Percentiles rank a stretch among this genome's conserved stretches.
These are phyloP conservation scores for Drosophila nigricruria DNA, from an alignment of 2,888 invertebrate species.

Conservation along the genomic window DNA sequence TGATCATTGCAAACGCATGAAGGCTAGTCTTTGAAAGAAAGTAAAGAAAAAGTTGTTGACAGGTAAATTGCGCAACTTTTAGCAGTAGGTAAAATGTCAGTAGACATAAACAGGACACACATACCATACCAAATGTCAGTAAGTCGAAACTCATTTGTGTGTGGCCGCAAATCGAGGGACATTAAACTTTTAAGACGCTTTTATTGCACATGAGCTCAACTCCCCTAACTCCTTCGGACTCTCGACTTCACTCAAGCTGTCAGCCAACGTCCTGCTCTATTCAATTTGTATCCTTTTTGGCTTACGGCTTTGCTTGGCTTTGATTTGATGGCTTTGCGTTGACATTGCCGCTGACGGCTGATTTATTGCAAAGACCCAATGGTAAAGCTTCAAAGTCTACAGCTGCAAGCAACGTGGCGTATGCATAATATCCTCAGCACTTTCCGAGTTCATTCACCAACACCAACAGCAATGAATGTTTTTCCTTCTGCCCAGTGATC, in stretches of 20 bases:
- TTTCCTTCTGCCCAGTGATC: background rate
- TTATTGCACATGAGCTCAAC: conserved; percentile 65
- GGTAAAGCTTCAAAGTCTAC: conserved; percentile 18
- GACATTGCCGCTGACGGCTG: conserved; percentile 61
- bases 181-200: conserved; percentile 80
- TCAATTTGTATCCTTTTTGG: conserved; percentile 64
- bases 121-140: conserved; percentile 13
- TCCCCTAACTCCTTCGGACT: conserved; percentile 18
- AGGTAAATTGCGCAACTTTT: conserved; percentile 20
- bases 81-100: conserved; percentile 24
- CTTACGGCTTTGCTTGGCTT: conserved; percentile 39
- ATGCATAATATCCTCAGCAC: conserved; percentile 50
- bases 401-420: conserved; percentile 24
- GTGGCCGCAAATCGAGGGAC: conserved; percentile 65
- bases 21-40: background rate
- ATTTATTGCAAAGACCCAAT: conserved; percentile 62
- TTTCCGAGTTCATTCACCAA: conserved; percentile 45
- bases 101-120: background rate
- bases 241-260: conserved; percentile 30
- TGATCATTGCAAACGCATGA: background rate
- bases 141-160: conserved; percentile 67
- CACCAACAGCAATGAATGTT: conserved; percentile 4
- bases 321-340: conserved; percentile 66
- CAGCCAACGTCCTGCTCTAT: conserved; percentile 43
- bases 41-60: conserved; percentile 9